Percentiles rank a stretch among this genome's conserved stretches.
These are phyloP conservation scores for Apocrypta bakeri DNA, from an alignment of 1,140 invertebrate species.

Conservation along the genomic window DNA sequence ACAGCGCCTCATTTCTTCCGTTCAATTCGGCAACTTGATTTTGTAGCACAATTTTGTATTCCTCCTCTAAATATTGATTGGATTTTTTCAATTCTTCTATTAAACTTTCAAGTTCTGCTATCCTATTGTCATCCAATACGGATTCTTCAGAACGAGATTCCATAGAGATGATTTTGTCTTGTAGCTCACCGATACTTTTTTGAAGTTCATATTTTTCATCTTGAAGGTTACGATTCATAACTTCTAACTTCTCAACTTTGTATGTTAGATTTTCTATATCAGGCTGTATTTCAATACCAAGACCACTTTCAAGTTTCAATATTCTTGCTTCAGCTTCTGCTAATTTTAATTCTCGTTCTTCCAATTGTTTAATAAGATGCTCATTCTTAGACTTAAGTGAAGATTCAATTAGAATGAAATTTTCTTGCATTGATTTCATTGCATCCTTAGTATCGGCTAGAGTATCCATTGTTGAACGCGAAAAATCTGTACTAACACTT, in stretches of 20 bases:
- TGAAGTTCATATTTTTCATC: slow-evolving; percentile 69
- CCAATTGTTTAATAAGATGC: slow-evolving; percentile 66
- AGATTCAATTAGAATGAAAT: slow-evolving; percentile 75
- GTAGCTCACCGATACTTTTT: slow-evolving; percentile 65
- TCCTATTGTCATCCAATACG: slow-evolving; percentile 66
- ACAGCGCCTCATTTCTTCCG: slow-evolving; percentile 63
- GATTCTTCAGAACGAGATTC: slow-evolving; percentile 54
- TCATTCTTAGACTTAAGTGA: slow-evolving; percentile 69
- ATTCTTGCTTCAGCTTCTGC: slow-evolving; percentile 63
- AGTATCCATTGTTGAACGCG: slow-evolving; percentile 72
- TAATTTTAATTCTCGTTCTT: slow-evolving; percentile 65
- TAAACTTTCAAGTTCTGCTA: slow-evolving; percentile 68
- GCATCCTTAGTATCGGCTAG: slow-evolving; percentile 76
- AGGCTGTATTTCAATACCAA: slow-evolving; percentile 58
- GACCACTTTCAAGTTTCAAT: slow-evolving; percentile 63
- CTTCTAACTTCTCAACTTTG: slow-evolving; percentile 63
- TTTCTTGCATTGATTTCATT: slow-evolving; percentile 78
- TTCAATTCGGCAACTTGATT: slow-evolving; percentile 60
- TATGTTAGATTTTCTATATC: slow-evolving; percentile 60
- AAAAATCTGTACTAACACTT: slow-evolving; percentile 62
- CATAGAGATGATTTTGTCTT: slow-evolving; percentile 61
- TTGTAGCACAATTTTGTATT: slow-evolving; percentile 63
- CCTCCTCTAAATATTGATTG: slow-evolving; percentile 62
- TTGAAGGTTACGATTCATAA: slow-evolving; percentile 61
- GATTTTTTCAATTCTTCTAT: slow-evolving; percentile 67